Conservation (phyloP, 1,140 invertebrate genomes). For the Procambarus virginalis region DNA sequence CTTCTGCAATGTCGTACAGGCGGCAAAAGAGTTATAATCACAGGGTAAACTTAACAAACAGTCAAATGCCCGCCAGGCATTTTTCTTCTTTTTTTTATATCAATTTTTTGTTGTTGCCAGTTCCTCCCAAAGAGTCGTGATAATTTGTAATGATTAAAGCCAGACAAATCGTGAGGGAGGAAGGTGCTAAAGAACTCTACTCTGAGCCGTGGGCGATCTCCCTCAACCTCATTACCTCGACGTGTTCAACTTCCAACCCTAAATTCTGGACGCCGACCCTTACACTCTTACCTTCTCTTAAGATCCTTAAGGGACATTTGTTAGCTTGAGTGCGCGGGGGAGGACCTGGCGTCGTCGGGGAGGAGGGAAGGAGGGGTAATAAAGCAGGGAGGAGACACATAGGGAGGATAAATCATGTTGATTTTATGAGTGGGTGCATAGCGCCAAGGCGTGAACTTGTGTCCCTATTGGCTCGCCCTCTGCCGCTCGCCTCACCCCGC, state of each 20-base stretch:
- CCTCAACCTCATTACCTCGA: background rate
- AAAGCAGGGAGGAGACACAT: background rate
- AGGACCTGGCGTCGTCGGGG: too few relatives aligned
- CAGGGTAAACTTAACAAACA: conserved; percentile 20
- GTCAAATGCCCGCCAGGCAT: background rate
- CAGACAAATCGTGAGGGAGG: conserved; percentile 14
- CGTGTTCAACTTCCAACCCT: too few relatives aligned
- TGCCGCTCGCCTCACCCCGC: too few relatives aligned
- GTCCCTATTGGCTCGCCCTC: too few relatives aligned
- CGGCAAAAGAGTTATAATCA: background rate
- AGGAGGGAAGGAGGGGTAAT: background rate
- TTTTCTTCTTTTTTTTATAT: background rate
- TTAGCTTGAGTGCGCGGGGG: too few relatives aligned
- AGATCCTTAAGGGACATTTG: too few relatives aligned
- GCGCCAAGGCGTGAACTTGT: too few relatives aligned
- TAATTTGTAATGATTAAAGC: conserved; percentile 40
- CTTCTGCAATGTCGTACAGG: background rate
- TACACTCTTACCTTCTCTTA: too few relatives aligned
- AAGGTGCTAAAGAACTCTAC: conserved; percentile 11
- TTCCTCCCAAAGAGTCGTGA: conserved; percentile 10
- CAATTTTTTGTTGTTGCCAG: background rate
- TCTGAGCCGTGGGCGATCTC: background rate
- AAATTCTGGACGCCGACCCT: too few relatives aligned
- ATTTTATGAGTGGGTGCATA: too few relatives aligned
- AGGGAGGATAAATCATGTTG: background rate